Percentiles rank a stretch among this genome's conserved stretches.
phyloP scores from a whole-genome alignment of 2,113 vertebrate species.

The Cyrtonyx montezumae region DNA sequence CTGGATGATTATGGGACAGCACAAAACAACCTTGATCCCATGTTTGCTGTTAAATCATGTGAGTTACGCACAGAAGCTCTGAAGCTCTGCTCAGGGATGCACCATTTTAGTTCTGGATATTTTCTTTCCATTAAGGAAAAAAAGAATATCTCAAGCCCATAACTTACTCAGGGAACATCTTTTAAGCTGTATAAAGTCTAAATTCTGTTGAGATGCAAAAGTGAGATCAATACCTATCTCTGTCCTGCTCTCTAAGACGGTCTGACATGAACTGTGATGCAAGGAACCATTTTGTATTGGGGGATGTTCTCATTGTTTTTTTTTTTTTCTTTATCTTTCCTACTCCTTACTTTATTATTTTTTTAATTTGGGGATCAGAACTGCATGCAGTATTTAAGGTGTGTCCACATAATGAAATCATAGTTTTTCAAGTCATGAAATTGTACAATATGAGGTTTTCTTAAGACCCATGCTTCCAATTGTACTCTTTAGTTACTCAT shows the following conservation, averaged over 20 bases:
- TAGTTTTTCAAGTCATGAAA: not conserved
- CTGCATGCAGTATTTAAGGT: not conserved
- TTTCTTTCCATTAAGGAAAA: not conserved
- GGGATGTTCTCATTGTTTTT: not conserved
- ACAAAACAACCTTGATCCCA: not conserved
- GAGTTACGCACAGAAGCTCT: not conserved
- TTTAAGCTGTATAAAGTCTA: not conserved
- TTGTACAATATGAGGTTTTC: not conserved
- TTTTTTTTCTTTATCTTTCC: not conserved
- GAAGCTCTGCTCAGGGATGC: not conserved
- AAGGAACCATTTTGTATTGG: fast-evolving
- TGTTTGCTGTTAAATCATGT: not conserved
- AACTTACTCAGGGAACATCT: not conserved
- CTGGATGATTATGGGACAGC: not conserved
- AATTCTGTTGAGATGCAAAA: not conserved
- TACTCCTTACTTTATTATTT: not conserved
- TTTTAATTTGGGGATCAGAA: not conserved
- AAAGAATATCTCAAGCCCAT: not conserved
- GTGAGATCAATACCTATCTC: not conserved
- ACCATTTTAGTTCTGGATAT: not conserved
- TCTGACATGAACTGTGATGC: not conserved
- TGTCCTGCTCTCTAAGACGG: not conserved
- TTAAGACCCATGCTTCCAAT: not conserved
- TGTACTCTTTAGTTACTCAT: not conserved
- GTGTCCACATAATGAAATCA: not conserved